Percentiles rank a stretch among this genome's conserved stretches.
Conservation (phyloP, 2,888 invertebrate species). For the Leistus spinibarbis region DNA sequence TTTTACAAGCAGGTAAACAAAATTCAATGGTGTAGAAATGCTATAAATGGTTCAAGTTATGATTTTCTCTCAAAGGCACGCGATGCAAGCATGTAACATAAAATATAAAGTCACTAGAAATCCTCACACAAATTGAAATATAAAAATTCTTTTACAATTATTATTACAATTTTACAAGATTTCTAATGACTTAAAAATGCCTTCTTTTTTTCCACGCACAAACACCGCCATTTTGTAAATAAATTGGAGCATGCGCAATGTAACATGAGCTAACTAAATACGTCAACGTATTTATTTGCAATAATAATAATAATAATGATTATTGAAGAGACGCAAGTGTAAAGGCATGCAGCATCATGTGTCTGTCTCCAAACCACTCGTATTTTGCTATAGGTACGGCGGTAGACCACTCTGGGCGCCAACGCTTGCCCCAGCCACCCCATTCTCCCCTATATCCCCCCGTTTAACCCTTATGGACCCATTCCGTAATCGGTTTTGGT, state of each 20-base stretch:
- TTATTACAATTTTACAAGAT: background rate
- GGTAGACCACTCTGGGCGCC: constrained; percentile 66
- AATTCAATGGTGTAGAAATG: background rate
- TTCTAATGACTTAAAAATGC: background rate
- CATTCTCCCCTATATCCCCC: constrained; percentile 46
- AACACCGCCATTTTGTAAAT: background rate
- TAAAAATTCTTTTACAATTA: no score
- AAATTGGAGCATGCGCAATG: background rate
- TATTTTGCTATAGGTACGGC: constrained; percentile 63
- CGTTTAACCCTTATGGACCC: constrained; percentile 48
- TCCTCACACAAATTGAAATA: no score
- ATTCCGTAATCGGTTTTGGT: constrained; percentile 51
- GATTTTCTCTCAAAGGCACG: background rate
- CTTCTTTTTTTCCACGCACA: background rate
- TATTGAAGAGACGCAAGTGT: background rate
- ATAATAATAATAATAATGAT: no score
- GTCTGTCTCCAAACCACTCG: background rate
- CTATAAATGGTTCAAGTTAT: background rate
- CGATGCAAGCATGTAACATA: constrained; percentile 1
- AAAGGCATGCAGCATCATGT: background rate
- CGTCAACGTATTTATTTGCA: background rate
- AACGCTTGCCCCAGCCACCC: constrained; percentile 50
- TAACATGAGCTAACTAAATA: background rate
- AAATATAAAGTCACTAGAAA: background rate
- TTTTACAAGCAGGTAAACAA: constrained; percentile 27